phyloP scores from a whole-genome alignment of 1,140 invertebrate genomes.

The Brachionus asplanchnoidis region DNA sequence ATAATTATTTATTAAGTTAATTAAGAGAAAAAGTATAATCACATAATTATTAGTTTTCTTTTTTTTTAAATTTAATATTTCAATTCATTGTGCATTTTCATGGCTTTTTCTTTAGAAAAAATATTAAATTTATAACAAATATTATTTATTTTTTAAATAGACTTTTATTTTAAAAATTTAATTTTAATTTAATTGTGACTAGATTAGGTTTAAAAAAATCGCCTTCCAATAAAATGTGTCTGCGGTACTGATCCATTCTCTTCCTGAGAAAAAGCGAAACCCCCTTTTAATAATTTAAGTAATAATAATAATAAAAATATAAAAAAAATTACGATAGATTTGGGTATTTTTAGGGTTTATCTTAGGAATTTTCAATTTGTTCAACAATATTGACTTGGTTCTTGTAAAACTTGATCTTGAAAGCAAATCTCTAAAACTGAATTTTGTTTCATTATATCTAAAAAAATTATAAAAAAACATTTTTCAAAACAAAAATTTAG shows the following conservation, averaged over 20 bases:
- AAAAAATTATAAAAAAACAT: conserved; percentile 64
- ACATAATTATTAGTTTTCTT: too few relatives aligned
- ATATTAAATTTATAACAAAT: too few relatives aligned
- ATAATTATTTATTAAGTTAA: too few relatives aligned
- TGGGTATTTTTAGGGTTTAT: conserved; percentile 41
- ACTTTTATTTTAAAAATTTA: too few relatives aligned
- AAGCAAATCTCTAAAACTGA: not conserved
- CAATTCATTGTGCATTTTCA: too few relatives aligned
- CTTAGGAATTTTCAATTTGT: not conserved
- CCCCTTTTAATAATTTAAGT: conserved; percentile 51
- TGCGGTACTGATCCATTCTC: conserved; percentile 88
- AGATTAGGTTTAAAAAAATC: not conserved
- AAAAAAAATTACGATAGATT: conserved; percentile 45
- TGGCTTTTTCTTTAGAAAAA: too few relatives aligned
- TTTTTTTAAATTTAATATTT: too few relatives aligned
- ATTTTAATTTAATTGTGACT: not conserved
- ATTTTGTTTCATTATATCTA: conserved; percentile 25
- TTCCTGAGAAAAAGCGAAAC: conserved; percentile 97
- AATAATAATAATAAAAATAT: not conserved
- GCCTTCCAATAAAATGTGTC: conserved; percentile 55
- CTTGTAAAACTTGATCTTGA: not conserved
- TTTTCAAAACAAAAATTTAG: conserved; percentile 44
- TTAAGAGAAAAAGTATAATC: too few relatives aligned
- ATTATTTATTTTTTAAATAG: not conserved
- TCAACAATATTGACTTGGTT: not conserved